Percentiles rank a stretch among this genome's conserved stretches.
Evolutionary conservation across 2,888 invertebrate species (phyloP).

Genomic region (Alentia gelatinosa): DNA sequence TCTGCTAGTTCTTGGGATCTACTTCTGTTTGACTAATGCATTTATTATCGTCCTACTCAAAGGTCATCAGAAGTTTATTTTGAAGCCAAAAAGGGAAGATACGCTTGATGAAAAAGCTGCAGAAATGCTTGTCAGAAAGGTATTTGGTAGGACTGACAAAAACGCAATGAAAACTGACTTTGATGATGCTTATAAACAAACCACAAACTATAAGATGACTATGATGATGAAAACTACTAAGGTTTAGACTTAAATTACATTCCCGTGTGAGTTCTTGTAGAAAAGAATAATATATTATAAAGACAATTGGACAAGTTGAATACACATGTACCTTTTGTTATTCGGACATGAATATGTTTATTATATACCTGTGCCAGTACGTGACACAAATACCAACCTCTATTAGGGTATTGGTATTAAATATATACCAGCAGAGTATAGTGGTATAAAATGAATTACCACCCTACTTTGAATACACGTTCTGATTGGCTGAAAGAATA

Average conservation of each 20-base stretch:
- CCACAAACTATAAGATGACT: neutral
- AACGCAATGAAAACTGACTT: neutral
- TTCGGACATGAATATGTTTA: too few species aligned
- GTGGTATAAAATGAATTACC: too few species aligned
- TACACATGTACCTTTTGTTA: too few species aligned
- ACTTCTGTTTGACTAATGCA: neutral
- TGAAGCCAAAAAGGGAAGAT: neutral
- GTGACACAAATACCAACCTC: too few species aligned
- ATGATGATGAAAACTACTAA: neutral
- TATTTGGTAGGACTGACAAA: neutral
- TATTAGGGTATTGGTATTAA: too few species aligned
- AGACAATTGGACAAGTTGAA: too few species aligned
- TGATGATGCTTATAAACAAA: neutral
- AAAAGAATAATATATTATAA: too few species aligned
- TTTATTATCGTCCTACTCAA: neutral
- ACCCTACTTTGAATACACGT: too few species aligned
- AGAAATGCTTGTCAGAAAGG: conserved; percentile 2
- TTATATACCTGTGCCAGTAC: too few species aligned
- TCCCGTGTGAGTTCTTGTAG: too few species aligned
- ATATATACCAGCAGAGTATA: too few species aligned
- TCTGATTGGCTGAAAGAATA: too few species aligned
- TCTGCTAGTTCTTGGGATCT: neutral
- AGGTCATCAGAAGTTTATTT: neutral
- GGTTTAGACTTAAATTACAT: neutral
- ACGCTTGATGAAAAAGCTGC: conserved; percentile 14